Evolutionary conservation across 2,797 vertebrate genomes (phyloP).

Genomic region (Notolabrus celidotus): DNA sequence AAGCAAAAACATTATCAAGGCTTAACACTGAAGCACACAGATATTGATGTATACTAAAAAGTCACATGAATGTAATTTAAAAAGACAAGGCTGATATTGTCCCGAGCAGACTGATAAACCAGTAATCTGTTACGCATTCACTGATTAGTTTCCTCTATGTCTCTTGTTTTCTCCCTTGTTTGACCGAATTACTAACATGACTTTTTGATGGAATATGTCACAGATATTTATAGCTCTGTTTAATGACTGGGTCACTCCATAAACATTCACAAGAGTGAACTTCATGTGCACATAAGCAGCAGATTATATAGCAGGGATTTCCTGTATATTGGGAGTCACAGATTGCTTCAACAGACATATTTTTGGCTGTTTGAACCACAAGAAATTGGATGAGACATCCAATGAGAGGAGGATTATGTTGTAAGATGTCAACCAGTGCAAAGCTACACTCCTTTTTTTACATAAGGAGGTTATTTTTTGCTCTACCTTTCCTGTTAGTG

Average conservation of each 20-base stretch:
- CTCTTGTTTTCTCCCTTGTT: slow-evolving; percentile 3
- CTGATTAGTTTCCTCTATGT: slow-evolving; percentile 4
- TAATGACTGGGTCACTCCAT: slow-evolving; percentile 13
- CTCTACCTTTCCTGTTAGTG: neutral
- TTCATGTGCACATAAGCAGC: slow-evolving; percentile 4
- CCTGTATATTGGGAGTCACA: neutral
- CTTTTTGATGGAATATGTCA: slow-evolving; percentile 25
- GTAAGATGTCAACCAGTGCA: neutral
- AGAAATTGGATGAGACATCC: neutral
- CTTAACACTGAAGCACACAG: slow-evolving; percentile 61
- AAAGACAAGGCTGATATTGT: slow-evolving; percentile 55
- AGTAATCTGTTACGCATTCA: slow-evolving; percentile 10
- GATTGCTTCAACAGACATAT: too few relatives aligned
- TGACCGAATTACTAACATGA: neutral
- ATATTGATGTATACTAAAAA: slow-evolving; percentile 55
- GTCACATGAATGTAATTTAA: slow-evolving; percentile 53
- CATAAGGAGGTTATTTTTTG: too few relatives aligned
- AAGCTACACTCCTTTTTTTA: neutral
- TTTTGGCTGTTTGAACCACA: neutral
- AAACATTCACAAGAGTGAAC: slow-evolving; percentile 14
- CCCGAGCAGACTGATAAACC: slow-evolving; percentile 27
- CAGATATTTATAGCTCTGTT: slow-evolving; percentile 43
- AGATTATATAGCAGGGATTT: neutral
- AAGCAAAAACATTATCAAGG: slow-evolving; percentile 84
- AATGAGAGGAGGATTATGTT: neutral